phyloP scores from a whole-genome alignment of 1,140 invertebrate genomes.

The Metaphire vulgaris region DNA sequence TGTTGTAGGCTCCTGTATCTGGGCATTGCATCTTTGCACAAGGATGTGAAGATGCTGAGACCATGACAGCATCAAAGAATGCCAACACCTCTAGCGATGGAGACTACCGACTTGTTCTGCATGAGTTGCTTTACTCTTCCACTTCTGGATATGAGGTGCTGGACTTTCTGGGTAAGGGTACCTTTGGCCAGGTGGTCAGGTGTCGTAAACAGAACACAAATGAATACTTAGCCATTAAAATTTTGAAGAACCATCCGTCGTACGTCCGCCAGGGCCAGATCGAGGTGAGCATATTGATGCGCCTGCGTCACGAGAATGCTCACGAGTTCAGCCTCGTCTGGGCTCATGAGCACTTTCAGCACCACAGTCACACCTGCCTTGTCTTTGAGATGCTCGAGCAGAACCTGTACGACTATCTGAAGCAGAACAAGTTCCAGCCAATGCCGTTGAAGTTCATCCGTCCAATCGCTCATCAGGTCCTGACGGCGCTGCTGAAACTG shows the following conservation, averaged over 20 bases:
- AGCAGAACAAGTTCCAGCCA: constrained; percentile 98
- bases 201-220: too few species aligned
- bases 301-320: constrained; percentile 96
- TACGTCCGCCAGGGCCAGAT: constrained; percentile 99
- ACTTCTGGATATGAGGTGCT: too few species aligned
- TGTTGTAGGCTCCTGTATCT: too few species aligned
- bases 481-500: constrained; percentile 94
- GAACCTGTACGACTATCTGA: constrained; percentile 99
- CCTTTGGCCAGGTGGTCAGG: too few species aligned
- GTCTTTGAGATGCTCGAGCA: constrained; percentile 99
- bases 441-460: constrained; percentile 95
- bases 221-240: constrained; percentile 99
- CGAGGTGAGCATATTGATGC: constrained; percentile 94
- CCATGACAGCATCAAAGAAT: constrained; percentile 65
- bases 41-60: too few species aligned
- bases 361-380: constrained; percentile 98
- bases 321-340: constrained; percentile 98
- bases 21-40: too few species aligned
- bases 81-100: constrained; percentile 51
- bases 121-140: too few species aligned
- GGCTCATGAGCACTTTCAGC: constrained; percentile 98
- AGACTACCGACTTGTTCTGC: too few species aligned
- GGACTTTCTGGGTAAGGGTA: too few species aligned
- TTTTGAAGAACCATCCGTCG: constrained; percentile 98
- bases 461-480: constrained; percentile 88